Conservation (phyloP, 2,888 invertebrate genomes). For the Thumatha senex region DNA sequence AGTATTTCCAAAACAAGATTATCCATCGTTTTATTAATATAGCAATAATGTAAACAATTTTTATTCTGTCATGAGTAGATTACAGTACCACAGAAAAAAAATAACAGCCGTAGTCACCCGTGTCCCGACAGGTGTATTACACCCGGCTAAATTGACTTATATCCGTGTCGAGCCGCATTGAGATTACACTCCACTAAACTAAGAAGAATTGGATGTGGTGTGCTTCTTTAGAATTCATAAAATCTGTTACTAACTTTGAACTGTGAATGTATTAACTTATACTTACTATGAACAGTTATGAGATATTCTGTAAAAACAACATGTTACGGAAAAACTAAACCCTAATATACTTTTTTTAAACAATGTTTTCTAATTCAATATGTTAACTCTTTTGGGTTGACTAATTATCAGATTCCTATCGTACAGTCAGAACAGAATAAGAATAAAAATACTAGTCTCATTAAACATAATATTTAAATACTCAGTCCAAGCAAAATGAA, state of each 20-base stretch:
- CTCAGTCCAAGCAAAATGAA: too few relatives aligned
- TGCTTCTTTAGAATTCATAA: background rate
- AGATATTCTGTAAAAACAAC: background rate
- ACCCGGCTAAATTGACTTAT: constrained; percentile 60
- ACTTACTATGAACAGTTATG: too few relatives aligned
- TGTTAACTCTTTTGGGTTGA: too few relatives aligned
- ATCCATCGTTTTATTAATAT: too few relatives aligned
- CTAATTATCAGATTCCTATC: too few relatives aligned
- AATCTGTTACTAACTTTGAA: background rate
- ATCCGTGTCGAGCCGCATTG: constrained; percentile 50
- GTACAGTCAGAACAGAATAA: too few relatives aligned
- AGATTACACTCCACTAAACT: constrained; percentile 37
- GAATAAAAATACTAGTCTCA: too few relatives aligned
- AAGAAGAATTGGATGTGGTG: constrained; percentile 11
- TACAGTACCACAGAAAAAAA: constrained; percentile 33
- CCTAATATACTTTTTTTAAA: too few relatives aligned
- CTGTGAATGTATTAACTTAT: background rate
- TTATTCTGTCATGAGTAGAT: constrained; percentile 13
- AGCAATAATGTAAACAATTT: background rate
- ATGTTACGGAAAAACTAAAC: too few relatives aligned
- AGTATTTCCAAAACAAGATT: too few relatives aligned
- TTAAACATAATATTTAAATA: too few relatives aligned
- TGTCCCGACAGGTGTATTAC: constrained; percentile 49
- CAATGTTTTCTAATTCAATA: too few relatives aligned
- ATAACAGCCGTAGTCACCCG: constrained; percentile 37